Evolutionary conservation across 2,797 vertebrate genomes (phyloP), one percentile per base, ranked within the genome.

Genomic region (Hemitrygon akajei): DNA sequence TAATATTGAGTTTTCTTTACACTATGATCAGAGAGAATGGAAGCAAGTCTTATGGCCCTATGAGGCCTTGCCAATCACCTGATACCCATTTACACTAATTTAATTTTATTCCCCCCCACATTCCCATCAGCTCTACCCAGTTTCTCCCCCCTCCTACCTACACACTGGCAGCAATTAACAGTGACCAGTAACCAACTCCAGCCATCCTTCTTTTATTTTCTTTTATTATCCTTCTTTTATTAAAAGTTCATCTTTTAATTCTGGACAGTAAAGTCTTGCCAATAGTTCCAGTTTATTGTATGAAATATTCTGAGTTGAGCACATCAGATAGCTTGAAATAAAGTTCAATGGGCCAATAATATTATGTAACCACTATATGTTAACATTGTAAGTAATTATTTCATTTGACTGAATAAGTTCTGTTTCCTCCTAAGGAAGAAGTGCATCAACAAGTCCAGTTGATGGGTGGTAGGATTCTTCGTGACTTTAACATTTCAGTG

Each of bases 391-490:
- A 86, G n/a, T 60, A 86, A 5, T 86, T 27, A 60, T 86, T 63
- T n/a, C 56, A 47, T 47, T 47, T 47, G 47, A 47, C 58, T 87
- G 58, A 87, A 66, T 87, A 9, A 60, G 63, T 66, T 89, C 10
- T 34, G 7, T 89, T 89, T 66, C 22, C n/a, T 89, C 86, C 34
- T 94, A 0, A 99, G 99, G 95, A 97, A 92, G 98, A 99, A 94
- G 96, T 99, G 95, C 98, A 99, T 97, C 97, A 98, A 81, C 96
- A 98, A 12, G 98, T 99, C 79, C 97, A 98, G 95, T 97, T 99
- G 96, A 99, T 99, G 99, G 99, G 99, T 79, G 99, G 99, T 93
- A 96, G 96, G 0, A 96, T 98, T 69, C 98, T 97, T 94, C 98
- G 97, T 84, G 98, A 99, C 95, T 97, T 99, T 86, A 99, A 97